Evolutionary conservation across 2,888 invertebrate species (phyloP).

Genomic region (Lochmaea crataegi): DNA sequence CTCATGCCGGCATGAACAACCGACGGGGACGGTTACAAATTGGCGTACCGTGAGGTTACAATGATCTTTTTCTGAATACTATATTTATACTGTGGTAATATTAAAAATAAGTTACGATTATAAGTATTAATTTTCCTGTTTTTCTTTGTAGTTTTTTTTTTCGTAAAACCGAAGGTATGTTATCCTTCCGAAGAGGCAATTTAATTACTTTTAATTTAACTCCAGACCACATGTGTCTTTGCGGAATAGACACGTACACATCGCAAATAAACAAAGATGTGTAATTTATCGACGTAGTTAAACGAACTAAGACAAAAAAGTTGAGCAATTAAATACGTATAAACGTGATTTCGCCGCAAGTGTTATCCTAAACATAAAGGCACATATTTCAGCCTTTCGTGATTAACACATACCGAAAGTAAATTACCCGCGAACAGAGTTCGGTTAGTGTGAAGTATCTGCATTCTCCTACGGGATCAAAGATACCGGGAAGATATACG

Average conservation of each 20-base stretch:
- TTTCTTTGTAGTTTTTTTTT: neutral
- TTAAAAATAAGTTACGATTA: no score
- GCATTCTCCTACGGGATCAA: constrained; percentile 59
- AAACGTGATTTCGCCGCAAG: constrained; percentile 28
- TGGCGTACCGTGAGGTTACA: no score
- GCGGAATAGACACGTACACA: neutral
- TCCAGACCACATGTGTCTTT: constrained; percentile 2
- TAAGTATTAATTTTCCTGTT: no score
- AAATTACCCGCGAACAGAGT: constrained; percentile 60
- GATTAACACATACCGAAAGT: constrained; percentile 50
- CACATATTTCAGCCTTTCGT: constrained; percentile 38
- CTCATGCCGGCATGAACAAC: no score
- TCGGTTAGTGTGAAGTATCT: constrained; percentile 54
- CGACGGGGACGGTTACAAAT: no score
- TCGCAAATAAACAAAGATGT: constrained; percentile 19
- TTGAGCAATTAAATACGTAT: constrained; percentile 33
- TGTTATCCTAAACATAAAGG: constrained; percentile 35
- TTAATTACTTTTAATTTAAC: constrained; percentile 14
- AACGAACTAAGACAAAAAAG: constrained; percentile 23
- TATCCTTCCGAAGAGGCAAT: constrained; percentile 3
- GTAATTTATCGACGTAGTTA: constrained; percentile 24
- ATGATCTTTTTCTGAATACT: no score
- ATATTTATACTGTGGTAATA: no score
- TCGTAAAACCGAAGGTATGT: neutral
- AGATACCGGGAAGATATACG: constrained; percentile 55